These are phyloP conservation scores for Garra rufa DNA, from an alignment of 2,113 vertebrate genomes.

Conservation along the genomic window DNA sequence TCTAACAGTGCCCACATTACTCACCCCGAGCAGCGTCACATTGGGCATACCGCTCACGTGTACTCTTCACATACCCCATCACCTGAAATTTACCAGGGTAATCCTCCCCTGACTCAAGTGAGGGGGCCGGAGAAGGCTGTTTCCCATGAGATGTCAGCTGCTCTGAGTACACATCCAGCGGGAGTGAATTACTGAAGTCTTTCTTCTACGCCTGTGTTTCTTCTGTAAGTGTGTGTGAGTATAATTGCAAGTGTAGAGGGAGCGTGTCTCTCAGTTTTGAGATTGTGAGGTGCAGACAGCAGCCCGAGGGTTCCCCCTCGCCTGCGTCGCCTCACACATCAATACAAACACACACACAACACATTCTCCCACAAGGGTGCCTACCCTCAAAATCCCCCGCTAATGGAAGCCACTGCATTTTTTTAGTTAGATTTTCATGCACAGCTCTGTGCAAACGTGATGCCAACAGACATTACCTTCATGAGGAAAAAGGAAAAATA, in stretches of 20 bases:
- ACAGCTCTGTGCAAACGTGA: conserved; percentile 86
- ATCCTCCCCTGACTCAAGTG: background rate
- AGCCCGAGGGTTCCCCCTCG: conserved; percentile 91
- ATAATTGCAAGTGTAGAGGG: conserved; percentile 99
- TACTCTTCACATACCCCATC: background rate
- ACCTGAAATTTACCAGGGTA: conserved; percentile 2
- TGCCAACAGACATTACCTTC: conserved; percentile 74
- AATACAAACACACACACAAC: conserved; percentile 86
- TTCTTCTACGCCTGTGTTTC: conserved; percentile 90
- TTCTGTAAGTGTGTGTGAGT: conserved; percentile 66
- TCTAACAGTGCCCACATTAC: background rate
- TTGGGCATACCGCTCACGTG: background rate
- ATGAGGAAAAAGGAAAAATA: conserved; percentile 54
- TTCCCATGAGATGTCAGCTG: conserved; percentile 64
- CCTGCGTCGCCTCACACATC: conserved; percentile 92
- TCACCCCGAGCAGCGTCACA: background rate
- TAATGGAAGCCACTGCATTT: conserved; percentile 95
- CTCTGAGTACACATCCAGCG: conserved; percentile 85
- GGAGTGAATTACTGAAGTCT: conserved; percentile 99
- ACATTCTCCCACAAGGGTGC: conserved; percentile 95
- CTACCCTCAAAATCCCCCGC: conserved; percentile 93
- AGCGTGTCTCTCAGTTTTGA: conserved; percentile 98
- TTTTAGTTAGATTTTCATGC: conserved; percentile 95
- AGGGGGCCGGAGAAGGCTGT: background rate
- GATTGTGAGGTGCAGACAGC: conserved; percentile 99